Base-by-base conservation (phyloP, 1,140 invertebrate species). In the Rhopalosiphum maidis region DNA sequence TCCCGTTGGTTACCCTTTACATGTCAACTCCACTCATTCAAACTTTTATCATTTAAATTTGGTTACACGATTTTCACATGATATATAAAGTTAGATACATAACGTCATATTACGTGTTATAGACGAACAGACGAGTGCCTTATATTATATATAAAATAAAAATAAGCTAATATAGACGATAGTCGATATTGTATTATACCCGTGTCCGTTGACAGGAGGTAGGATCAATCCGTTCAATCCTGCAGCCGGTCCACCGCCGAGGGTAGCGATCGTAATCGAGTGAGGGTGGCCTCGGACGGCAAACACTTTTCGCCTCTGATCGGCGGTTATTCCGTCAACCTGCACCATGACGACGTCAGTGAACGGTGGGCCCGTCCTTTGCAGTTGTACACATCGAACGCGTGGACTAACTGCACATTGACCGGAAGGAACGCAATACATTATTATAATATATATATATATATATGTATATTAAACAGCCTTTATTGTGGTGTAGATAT, bases 191-290 rank as follows among this genome's bases (percentile, higher is more conserved):
- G 1, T 9, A 48, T 11, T 46, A 23, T 91, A 91, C 90, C 77
- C 37, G 88, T n/a, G n/a, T 30, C 48, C 41, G 11, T 85, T 30
- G n/a, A 93, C 60, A 0, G 48, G 21, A 6, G 91, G 91, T 30
- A 93, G 46, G 11, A 48, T 54, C 48, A 51, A 51, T 51, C 48
- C 48, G 15, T 51, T 51, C 35, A 51, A 54, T 3, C 9, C n/a
- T 0, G 82, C 9, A 0, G 91, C 9, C 0, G 77, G 48, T 43
- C 25, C 91, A 18, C 37, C 48, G 43, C 22, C 91, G 5, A 35
- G n/a, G 2, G 23, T 92, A 8, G 68, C 91, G 82, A 92, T 92
- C 30, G 91, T 41, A 18, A 85, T 30, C n/a, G 77, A 55, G 55
- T 55, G 91, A 21, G 82, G 25, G 43, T 85, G 91, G 18, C 55